These are phyloP conservation scores for Gopherus flavomarginatus DNA, from an alignment of 2,113 vertebrate species.

Conservation along the genomic window DNA sequence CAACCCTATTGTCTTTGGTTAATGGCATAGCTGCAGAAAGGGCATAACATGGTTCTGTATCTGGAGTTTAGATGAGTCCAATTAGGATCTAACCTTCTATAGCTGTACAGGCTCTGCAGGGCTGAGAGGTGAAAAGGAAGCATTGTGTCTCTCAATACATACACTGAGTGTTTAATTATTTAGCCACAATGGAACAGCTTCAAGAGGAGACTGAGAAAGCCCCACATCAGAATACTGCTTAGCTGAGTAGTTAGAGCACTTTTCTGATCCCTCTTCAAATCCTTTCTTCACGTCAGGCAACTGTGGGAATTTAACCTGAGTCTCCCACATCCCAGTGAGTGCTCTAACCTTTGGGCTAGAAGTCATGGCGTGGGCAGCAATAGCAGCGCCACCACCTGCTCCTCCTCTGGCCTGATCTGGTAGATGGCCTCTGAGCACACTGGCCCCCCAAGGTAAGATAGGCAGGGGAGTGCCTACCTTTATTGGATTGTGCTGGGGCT, in stretches of 20 bases:
- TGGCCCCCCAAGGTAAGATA: background rate
- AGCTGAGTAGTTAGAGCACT: background rate
- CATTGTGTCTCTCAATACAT: background rate
- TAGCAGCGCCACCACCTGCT: background rate
- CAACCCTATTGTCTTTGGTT: background rate
- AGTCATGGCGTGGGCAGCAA: background rate
- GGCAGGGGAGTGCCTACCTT: background rate
- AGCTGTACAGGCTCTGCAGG: background rate
- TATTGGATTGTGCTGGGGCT: background rate
- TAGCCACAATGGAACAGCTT: background rate
- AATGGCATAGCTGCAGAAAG: accelerated
- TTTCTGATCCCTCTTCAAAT: background rate
- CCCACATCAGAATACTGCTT: background rate
- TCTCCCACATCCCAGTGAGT: background rate
- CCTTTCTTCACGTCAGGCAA: background rate
- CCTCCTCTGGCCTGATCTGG: background rate
- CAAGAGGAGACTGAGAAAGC: background rate
- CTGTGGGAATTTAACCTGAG: background rate
- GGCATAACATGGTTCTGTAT: background rate
- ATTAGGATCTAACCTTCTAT: background rate
- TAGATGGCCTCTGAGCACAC: background rate
- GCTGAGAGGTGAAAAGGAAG: background rate
- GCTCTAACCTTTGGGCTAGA: background rate
- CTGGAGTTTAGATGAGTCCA: background rate
- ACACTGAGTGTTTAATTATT: background rate